Percentiles rank a stretch among this genome's conserved stretches.
Conservation (phyloP, 2,888 invertebrate species). For the Cancer borealis region DNA sequence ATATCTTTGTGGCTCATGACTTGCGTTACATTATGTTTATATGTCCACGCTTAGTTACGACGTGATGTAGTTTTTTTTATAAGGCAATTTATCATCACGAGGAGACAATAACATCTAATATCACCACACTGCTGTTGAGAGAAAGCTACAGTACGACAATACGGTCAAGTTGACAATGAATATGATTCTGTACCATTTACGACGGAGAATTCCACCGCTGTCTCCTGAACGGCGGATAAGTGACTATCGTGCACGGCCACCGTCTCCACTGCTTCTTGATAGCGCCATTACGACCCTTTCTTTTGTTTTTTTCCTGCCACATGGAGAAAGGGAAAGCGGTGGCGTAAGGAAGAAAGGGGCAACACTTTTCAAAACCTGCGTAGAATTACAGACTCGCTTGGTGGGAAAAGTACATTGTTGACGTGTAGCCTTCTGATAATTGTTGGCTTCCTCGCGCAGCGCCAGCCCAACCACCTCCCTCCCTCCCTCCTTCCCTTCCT, state of each 20-base stretch:
- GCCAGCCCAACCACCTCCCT: background rate
- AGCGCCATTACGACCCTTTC: background rate
- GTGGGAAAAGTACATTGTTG: slow-evolving; percentile 40
- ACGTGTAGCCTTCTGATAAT: background rate
- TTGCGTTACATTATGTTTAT: too few species aligned
- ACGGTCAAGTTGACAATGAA: background rate
- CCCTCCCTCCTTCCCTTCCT: background rate
- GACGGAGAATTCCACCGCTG: background rate
- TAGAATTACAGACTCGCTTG: background rate
- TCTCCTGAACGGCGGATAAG: background rate
- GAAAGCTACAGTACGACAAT: background rate
- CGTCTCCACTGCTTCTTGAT: background rate
- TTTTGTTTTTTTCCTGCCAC: background rate
- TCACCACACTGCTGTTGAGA: background rate
- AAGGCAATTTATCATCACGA: background rate
- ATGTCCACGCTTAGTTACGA: too few species aligned
- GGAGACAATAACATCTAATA: background rate
- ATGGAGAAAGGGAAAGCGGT: slow-evolving; percentile 27
- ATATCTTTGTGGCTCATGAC: too few species aligned
- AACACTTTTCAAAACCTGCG: background rate
- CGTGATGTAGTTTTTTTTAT: too few species aligned
- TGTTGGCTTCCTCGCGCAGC: background rate
- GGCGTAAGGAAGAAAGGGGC: slow-evolving; percentile 23
- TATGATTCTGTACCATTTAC: too few species aligned
- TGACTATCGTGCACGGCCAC: background rate